Evolutionary conservation across 1,140 invertebrate species (phyloP).

Genomic region (Tribolium castaneum): DNA sequence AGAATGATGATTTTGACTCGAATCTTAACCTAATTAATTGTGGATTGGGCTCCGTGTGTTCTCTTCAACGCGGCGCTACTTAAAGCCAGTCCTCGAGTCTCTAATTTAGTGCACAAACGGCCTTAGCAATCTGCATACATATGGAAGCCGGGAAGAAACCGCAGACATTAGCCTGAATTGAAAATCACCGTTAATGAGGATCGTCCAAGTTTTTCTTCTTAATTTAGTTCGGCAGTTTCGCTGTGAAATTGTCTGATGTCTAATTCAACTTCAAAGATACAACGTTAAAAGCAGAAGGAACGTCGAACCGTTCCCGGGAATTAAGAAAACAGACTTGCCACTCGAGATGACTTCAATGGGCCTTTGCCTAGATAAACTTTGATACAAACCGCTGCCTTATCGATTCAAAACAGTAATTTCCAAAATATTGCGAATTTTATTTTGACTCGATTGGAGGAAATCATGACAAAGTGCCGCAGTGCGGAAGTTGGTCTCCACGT

Average conservation of each 20-base stretch:
- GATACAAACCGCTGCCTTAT: too few species aligned
- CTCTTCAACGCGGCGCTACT: too few species aligned
- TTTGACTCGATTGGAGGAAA: too few species aligned
- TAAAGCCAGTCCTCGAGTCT: neutral
- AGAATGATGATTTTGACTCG: too few species aligned
- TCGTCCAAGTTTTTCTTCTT: constrained; percentile 31
- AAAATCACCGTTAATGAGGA: constrained; percentile 32
- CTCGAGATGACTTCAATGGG: neutral
- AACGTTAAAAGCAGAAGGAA: constrained; percentile 1
- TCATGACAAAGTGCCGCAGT: neutral
- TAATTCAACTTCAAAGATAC: constrained; percentile 27
- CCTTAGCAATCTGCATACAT: constrained; percentile 32
- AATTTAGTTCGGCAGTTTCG: constrained; percentile 33
- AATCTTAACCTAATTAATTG: too few species aligned
- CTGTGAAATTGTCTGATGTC: constrained; percentile 33
- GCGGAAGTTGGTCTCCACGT: neutral
- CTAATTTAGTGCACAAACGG: constrained; percentile 26
- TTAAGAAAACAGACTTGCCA: neutral
- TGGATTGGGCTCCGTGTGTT: too few species aligned
- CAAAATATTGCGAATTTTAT: too few species aligned
- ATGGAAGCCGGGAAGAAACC: constrained; percentile 18
- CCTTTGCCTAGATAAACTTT: neutral
- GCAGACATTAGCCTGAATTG: constrained; percentile 13
- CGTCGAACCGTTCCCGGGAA: neutral
- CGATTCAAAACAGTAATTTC: too few species aligned